Evolutionary conservation across 2,797 vertebrate species (phyloP).

Genomic region (Sebastes oblongus): DNA sequence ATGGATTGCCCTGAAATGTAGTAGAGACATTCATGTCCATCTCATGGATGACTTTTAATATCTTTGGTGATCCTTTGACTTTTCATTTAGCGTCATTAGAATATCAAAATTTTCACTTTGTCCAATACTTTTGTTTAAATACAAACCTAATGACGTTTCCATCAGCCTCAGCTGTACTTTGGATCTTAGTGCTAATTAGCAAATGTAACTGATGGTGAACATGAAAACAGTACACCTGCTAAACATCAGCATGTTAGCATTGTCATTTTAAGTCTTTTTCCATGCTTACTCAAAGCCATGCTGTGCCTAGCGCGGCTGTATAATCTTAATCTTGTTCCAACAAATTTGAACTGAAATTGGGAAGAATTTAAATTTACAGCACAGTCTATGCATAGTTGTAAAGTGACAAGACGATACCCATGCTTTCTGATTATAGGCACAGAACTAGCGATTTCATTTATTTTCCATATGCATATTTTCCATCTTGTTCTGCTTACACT

Average conservation of each 20-base stretch:
- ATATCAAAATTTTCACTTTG: not conserved
- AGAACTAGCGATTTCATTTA: conserved; percentile 40
- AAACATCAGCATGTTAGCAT: not conserved
- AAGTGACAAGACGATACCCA: conserved; percentile 11
- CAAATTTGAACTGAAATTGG: not conserved
- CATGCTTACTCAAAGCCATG: not conserved
- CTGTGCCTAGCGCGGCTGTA: not conserved
- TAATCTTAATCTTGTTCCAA: not conserved
- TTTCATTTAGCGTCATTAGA: not conserved
- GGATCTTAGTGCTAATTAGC: not conserved
- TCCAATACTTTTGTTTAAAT: not conserved
- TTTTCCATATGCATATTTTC: conserved; percentile 63
- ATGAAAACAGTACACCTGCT: not conserved
- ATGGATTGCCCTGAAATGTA: not conserved
- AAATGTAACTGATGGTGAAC: not conserved
- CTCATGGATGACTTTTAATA: not conserved
- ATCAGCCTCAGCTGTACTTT: not conserved
- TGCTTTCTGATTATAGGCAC: not conserved
- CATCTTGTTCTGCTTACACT: conserved; percentile 58
- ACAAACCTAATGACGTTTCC: not conserved
- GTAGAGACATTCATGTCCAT: not conserved
- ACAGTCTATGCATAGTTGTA: not conserved
- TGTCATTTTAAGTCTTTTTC: not conserved
- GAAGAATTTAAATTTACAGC: not conserved
- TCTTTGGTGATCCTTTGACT: not conserved